A percentile compares a stretch with the other conserved stretches of the same genome.
Conservation (phyloP, 2,888 invertebrate genomes). For the Dione vanillae region DNA sequence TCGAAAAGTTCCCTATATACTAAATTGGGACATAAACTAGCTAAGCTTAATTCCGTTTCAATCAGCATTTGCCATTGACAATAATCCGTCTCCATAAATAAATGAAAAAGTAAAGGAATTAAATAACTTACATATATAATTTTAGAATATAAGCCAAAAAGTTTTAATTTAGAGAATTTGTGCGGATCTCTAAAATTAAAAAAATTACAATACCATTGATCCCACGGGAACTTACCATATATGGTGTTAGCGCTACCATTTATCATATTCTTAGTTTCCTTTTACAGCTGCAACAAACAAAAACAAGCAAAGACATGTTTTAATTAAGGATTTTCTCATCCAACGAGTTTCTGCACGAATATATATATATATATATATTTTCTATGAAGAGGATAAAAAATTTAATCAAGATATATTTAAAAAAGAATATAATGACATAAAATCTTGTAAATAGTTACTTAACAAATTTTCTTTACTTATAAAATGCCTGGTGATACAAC, state of each 20-base stretch:
- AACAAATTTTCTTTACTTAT: too few relatives aligned
- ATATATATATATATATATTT: background rate
- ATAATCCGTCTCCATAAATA: too few relatives aligned
- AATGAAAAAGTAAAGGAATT: too few relatives aligned
- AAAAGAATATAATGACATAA: too few relatives aligned
- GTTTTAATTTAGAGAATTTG: background rate
- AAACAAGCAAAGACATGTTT: conserved; percentile 4
- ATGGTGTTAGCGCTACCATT: background rate
- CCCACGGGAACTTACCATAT: conserved; percentile 3
- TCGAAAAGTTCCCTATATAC: too few relatives aligned
- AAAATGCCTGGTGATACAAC: too few relatives aligned
- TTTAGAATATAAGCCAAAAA: too few relatives aligned
- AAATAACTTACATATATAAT: too few relatives aligned
- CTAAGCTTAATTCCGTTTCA: too few relatives aligned
- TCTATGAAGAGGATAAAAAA: background rate
- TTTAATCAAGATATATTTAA: background rate
- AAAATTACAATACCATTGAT: background rate
- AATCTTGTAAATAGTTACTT: too few relatives aligned
- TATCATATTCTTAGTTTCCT: conserved; percentile 2
- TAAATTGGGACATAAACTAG: too few relatives aligned
- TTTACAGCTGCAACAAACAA: background rate
- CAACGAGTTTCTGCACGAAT: background rate
- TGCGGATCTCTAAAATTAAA: background rate
- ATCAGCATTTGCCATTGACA: too few relatives aligned
- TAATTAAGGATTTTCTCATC: conserved; percentile 24